These are phyloP conservation scores for Platyscapa corneri DNA, from an alignment of 1,140 invertebrate species.

Conservation along the genomic window DNA sequence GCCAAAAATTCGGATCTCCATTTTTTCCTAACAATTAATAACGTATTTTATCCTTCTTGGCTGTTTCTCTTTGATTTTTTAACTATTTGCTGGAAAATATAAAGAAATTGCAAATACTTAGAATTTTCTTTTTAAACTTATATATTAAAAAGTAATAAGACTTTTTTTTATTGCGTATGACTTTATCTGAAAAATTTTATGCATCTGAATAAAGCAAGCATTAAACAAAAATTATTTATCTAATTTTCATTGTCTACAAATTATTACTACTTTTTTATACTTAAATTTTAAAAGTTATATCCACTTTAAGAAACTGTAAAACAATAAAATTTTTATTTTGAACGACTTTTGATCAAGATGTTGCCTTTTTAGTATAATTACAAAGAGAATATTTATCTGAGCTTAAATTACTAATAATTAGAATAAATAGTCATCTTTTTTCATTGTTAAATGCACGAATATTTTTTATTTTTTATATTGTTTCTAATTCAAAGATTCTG, in stretches of 20 bases:
- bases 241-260: no score
- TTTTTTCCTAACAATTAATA: background rate
- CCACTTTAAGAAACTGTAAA: no score
- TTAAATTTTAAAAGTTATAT: no score
- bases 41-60: background rate
- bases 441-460: background rate
- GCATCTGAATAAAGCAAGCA: background rate
- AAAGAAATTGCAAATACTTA: background rate
- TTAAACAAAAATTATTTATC: no score
- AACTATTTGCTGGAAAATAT: background rate
- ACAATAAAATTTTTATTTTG: no score
- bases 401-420: no score
- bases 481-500: background rate
- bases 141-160: background rate
- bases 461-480: background rate
- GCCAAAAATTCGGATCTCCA: constrained; percentile 5
- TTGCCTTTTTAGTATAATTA: no score
- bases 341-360: no score
- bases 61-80: background rate
- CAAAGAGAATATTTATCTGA: no score
- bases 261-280: no score
- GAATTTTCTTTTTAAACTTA: background rate
- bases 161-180: background rate
- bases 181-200: background rate
- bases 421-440: background rate